These are phyloP conservation scores for Ariopsis seemanni DNA, from an alignment of 2,113 vertebrate species.

Conservation along the genomic window DNA sequence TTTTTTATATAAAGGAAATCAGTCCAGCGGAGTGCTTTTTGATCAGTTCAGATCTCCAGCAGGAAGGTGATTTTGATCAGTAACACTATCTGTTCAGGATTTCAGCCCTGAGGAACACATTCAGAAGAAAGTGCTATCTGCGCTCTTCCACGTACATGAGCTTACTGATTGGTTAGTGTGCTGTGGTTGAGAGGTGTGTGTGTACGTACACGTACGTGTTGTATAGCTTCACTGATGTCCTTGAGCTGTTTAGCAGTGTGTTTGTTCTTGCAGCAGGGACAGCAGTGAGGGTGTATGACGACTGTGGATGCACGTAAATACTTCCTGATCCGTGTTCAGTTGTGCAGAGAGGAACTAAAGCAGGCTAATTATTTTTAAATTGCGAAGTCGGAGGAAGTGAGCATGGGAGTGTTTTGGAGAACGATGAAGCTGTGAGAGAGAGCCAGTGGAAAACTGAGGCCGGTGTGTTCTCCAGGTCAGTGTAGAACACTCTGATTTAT, in stretches of 20 bases:
- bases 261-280: not conserved
- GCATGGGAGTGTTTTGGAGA: constrained; percentile 1
- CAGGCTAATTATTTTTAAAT: constrained; percentile 31
- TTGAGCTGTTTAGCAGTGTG: not conserved
- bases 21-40: not conserved
- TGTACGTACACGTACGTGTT: not conserved
- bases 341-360: constrained; percentile 21
- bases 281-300: not conserved
- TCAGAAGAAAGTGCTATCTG: not conserved
- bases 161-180: not conserved
- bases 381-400: not conserved
- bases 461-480: not conserved
- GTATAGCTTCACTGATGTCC: not conserved
- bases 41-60: not conserved
- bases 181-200: not conserved
- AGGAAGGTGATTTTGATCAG: not conserved
- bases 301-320: not conserved
- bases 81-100: not conserved
- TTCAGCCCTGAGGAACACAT: not conserved
- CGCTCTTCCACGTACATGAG: not conserved
- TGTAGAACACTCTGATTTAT: constrained; percentile 29
- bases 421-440: not conserved
- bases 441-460: not conserved
- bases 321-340: constrained; percentile 3
- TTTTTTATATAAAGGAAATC: not conserved